Evolutionary conservation across 2,888 invertebrate genomes (phyloP).

Genomic region (Melanargia galathea): DNA sequence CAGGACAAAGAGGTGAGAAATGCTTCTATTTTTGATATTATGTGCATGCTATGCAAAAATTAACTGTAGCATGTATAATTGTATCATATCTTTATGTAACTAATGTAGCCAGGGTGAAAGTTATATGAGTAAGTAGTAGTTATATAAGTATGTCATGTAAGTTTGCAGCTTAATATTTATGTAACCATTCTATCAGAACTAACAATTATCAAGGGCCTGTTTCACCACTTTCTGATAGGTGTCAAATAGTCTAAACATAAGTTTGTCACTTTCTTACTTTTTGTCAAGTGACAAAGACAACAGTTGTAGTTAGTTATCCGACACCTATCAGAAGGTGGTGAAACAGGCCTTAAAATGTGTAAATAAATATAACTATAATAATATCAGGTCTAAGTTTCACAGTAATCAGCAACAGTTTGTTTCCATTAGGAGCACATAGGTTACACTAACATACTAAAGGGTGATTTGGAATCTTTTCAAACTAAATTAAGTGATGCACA

Average conservation of each 20-base stretch:
- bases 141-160: no score
- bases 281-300: no score
- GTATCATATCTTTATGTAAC: neutral
- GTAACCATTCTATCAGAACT: neutral
- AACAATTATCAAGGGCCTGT: no score
- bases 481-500: constrained; percentile 54
- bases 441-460: constrained; percentile 55
- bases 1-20: constrained; percentile 74
- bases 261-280: no score
- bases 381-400: neutral
- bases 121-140: no score
- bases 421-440: constrained; percentile 60
- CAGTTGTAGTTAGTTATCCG: no score
- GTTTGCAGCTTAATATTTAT: constrained; percentile 1
- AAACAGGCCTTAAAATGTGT: neutral
- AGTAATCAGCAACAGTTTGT: constrained; percentile 28
- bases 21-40: constrained; percentile 24
- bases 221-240: no score
- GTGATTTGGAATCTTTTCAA: constrained; percentile 57
- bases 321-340: no score
- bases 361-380: neutral
- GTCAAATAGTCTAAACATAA: no score
- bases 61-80: constrained; percentile 29
- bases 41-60: constrained; percentile 9
- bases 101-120: neutral